Conservation (phyloP, 2,888 invertebrate species). For the Nymphalis polychloros region DNA sequence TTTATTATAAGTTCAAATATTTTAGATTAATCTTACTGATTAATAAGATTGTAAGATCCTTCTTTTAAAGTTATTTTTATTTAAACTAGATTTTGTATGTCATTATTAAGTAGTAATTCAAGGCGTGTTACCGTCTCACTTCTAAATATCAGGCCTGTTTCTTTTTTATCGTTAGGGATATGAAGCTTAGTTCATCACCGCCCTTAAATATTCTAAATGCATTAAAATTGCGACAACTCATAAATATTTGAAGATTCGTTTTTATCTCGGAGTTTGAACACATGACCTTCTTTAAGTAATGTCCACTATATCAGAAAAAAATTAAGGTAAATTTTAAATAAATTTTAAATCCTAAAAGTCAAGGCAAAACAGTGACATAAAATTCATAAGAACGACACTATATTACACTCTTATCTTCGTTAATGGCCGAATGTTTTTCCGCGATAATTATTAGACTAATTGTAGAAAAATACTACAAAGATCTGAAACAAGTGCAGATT, state of each 20-base stretch:
- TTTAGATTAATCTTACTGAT: background rate
- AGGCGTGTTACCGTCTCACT: too few relatives aligned
- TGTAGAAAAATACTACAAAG: background rate
- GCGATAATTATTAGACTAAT: background rate
- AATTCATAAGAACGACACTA: background rate
- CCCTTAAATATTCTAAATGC: too few relatives aligned
- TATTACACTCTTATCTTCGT: background rate
- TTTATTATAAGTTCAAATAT: slow-evolving; percentile 6
- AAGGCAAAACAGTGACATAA: background rate
- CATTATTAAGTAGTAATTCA: too few relatives aligned
- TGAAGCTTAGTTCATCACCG: too few relatives aligned
- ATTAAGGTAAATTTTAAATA: background rate
- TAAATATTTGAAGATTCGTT: background rate
- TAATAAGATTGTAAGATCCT: background rate
- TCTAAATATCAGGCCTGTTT: too few relatives aligned
- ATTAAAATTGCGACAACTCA: too few relatives aligned
- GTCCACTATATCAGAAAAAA: too few relatives aligned
- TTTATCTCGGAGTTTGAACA: too few relatives aligned
- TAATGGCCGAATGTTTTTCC: background rate
- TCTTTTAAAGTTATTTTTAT: background rate
- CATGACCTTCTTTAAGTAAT: too few relatives aligned
- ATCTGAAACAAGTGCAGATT: background rate
- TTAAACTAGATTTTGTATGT: background rate
- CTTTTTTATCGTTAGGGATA: too few relatives aligned
- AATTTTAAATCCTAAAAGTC: background rate